Evolutionary conservation across 2,888 invertebrate species (phyloP).

Genomic region (Calameuta idolon): DNA sequence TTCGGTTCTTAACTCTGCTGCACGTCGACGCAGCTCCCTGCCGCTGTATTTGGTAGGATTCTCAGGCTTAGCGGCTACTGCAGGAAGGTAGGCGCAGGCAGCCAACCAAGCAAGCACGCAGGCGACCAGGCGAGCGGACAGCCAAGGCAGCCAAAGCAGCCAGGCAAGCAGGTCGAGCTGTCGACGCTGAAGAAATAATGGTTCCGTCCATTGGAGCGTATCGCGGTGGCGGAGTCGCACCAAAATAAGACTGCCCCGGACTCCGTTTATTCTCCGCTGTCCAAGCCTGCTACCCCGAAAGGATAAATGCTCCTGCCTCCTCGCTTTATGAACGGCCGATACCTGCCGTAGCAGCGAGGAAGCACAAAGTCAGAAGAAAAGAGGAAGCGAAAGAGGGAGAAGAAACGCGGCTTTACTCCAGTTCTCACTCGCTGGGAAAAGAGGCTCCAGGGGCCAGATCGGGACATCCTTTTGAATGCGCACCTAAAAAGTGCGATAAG

Average conservation of each 20-base stretch:
- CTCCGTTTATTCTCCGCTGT: constrained; percentile 50
- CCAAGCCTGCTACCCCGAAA: constrained; percentile 46
- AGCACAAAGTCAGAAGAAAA: too few relatives aligned
- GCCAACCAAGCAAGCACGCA: not conserved
- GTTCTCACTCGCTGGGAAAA: too few relatives aligned
- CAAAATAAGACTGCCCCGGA: constrained; percentile 55
- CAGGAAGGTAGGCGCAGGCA: constrained; percentile 40
- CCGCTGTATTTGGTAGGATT: constrained; percentile 52
- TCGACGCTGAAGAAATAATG: constrained; percentile 59
- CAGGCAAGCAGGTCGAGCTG: constrained; percentile 31
- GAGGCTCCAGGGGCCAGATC: too few relatives aligned
- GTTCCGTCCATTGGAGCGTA: constrained; percentile 39
- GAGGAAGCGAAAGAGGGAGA: too few relatives aligned
- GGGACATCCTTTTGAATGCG: too few relatives aligned
- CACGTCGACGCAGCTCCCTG: not conserved
- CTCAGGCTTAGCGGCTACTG: constrained; percentile 41
- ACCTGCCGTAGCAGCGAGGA: too few relatives aligned
- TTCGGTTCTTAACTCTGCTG: not conserved
- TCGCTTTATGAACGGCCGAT: constrained; percentile 30
- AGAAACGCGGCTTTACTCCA: too few relatives aligned
- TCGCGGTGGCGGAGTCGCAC: constrained; percentile 43
- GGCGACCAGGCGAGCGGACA: not conserved
- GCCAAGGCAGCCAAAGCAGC: not conserved
- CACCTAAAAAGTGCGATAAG: too few relatives aligned
- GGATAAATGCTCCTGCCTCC: constrained; percentile 46